Evolutionary conservation across 2,113 vertebrate genomes (phyloP), one percentile per base, ranked within the genome.

Genomic region (Erpornis zantholeuca): DNA sequence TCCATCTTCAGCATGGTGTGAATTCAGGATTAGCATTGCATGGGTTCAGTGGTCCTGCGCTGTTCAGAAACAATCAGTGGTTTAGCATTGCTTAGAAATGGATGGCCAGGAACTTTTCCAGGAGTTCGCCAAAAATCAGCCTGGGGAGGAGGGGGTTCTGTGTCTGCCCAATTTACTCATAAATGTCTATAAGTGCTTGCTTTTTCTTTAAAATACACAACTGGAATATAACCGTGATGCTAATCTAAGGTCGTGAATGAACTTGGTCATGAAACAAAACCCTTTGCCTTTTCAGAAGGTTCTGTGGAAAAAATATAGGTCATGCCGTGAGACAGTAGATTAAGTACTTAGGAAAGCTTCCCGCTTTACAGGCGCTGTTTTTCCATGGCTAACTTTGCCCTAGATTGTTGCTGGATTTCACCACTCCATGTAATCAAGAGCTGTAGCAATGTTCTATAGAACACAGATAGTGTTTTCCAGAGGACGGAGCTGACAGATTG

Each of bases 251-350:
- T 72, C 29, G 1, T 6, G 7, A 42, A 20, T 64, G n/a, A 84
- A 78, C 28, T 53, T 68, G 12, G 61, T 65, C 29, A 29, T 72
- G 49, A 91, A 96, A 57, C 49, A 69, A 85, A 82, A 57, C 27
- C n/a, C 14, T 87, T 53, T 23, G 49, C 84, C 45, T 80, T 82
- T 89, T 85, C 3, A 0, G 36, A 65, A 87, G 66, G 54, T 82
- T 94, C 57, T 12, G 63, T 53, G 59, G n/a, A 20, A 91, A 80
- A 91, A 91, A 93, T 68, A 31, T 31, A 91, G 93, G 95, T 96
- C 93, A 82, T 19, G 42, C 79, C 90, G 70, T 50, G 87, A 79
- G 71, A 79, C 2, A 7, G 81, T 59, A 70, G 91, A 88, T 94
- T 77, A 90, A 90, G 76, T 61, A 11, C 66, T 95, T 71, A 86